Conservation (phyloP, 2,888 invertebrate species). For the Allolobophora icterica region DNA sequence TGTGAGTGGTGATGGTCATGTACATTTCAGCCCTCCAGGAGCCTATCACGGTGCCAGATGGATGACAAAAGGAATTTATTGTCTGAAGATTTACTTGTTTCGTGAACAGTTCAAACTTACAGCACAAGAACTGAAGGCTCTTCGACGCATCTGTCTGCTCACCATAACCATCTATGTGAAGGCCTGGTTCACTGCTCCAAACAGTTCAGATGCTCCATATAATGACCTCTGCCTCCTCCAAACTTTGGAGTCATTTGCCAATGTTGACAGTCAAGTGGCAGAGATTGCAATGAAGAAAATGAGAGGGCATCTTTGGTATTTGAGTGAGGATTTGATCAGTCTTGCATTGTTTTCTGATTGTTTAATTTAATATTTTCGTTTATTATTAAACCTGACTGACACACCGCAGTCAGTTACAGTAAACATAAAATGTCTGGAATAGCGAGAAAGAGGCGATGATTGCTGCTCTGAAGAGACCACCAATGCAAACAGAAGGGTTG, state of each 20-base stretch:
- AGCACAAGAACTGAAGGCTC: neutral
- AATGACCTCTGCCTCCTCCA: conserved; percentile 18
- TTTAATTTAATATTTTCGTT: too few species aligned
- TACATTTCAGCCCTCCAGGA: too few species aligned
- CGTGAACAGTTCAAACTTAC: conserved; percentile 22
- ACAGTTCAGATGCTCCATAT: neutral
- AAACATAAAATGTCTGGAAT: too few species aligned
- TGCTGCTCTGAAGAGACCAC: neutral
- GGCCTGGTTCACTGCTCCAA: neutral
- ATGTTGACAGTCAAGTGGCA: neutral
- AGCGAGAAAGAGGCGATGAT: neutral
- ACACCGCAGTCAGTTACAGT: too few species aligned
- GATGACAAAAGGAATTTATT: conserved; percentile 33
- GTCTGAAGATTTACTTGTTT: neutral
- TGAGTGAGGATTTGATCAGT: neutral
- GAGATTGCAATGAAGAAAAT: neutral
- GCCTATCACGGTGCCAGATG: too few species aligned
- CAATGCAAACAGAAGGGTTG: neutral
- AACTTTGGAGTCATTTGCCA: neutral
- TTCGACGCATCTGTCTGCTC: conserved; percentile 18
- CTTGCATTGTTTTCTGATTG: neutral
- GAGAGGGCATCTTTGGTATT: neutral
- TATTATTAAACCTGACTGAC: too few species aligned
- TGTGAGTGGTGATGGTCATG: neutral
- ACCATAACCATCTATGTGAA: neutral